phyloP scores from a whole-genome alignment of 2,113 vertebrate species.

The Myodes glareolus region DNA sequence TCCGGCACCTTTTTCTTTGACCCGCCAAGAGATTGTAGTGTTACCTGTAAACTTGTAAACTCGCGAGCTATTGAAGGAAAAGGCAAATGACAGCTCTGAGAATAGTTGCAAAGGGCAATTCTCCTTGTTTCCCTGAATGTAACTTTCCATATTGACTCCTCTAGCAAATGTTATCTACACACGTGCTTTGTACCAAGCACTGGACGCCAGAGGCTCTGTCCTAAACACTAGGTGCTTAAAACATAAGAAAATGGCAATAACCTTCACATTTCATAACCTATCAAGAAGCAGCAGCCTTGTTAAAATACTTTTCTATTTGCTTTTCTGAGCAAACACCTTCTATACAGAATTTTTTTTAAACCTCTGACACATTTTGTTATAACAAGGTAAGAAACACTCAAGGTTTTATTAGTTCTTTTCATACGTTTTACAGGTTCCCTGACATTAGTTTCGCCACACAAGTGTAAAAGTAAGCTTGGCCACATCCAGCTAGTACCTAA shows the following conservation, averaged over 20 bases:
- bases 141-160: neutral
- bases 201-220: neutral
- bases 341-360: slow-evolving; percentile 5
- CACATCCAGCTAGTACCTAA: neutral
- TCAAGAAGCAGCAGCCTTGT: neutral
- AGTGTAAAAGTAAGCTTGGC: neutral
- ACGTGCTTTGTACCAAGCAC: neutral
- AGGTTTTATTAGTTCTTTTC: neutral
- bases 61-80: neutral
- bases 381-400: neutral
- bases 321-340: slow-evolving; percentile 23
- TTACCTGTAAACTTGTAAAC: neutral
- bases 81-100: neutral
- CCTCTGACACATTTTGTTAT: neutral
- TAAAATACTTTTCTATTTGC: slow-evolving; percentile 4
- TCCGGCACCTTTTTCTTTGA: neutral
- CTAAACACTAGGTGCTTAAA: slow-evolving; percentile 19
- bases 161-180: neutral
- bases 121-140: neutral
- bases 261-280: slow-evolving; percentile 34
- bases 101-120: neutral
- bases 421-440: neutral
- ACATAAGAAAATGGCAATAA: neutral
- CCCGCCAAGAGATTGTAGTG: neutral
- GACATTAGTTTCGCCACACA: slow-evolving; percentile 40